Percentiles rank a stretch among this genome's conserved stretches.
Conservation (phyloP, 1,140 invertebrate species). For the Chionoecetes opilio region DNA sequence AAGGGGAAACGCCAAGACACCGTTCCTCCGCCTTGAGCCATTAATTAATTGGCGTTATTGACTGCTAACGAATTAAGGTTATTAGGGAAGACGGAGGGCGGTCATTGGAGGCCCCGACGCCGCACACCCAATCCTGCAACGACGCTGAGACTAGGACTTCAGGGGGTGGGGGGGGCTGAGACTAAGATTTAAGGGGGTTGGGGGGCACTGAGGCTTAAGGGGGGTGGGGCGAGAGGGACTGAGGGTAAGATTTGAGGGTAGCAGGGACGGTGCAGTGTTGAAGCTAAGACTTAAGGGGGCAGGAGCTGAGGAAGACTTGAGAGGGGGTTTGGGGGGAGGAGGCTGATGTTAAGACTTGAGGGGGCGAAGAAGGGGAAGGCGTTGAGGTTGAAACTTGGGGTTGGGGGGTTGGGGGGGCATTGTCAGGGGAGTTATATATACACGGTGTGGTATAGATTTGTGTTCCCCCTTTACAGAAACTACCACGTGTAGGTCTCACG, state of each 20-base stretch:
- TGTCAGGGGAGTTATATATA: background rate
- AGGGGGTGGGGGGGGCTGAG: background rate
- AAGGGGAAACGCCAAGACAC: conserved; percentile 46
- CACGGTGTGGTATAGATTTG: background rate
- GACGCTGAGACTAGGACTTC: background rate
- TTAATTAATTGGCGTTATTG: conserved; percentile 69
- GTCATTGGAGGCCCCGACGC: conserved; percentile 39
- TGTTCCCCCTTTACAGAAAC: too few species aligned
- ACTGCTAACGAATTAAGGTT: conserved; percentile 66
- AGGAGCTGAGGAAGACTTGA: background rate
- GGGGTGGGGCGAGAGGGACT: too few species aligned
- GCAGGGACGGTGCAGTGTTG: too few species aligned
- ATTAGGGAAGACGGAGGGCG: conserved; percentile 53
- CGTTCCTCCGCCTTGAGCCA: conserved; percentile 23
- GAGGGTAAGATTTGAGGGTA: background rate
- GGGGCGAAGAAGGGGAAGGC: too few species aligned
- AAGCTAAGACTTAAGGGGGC: too few species aligned
- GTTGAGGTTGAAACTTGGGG: too few species aligned
- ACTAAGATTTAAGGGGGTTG: background rate
- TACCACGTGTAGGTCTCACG: too few species aligned
- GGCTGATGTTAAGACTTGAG: too few species aligned
- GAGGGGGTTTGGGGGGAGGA: too few species aligned
- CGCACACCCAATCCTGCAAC: background rate
- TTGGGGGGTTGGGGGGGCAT: too few species aligned
- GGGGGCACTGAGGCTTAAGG: too few species aligned